These are phyloP conservation scores for Abscondita cerata DNA, from an alignment of 2,888 invertebrate species.

Conservation along the genomic window DNA sequence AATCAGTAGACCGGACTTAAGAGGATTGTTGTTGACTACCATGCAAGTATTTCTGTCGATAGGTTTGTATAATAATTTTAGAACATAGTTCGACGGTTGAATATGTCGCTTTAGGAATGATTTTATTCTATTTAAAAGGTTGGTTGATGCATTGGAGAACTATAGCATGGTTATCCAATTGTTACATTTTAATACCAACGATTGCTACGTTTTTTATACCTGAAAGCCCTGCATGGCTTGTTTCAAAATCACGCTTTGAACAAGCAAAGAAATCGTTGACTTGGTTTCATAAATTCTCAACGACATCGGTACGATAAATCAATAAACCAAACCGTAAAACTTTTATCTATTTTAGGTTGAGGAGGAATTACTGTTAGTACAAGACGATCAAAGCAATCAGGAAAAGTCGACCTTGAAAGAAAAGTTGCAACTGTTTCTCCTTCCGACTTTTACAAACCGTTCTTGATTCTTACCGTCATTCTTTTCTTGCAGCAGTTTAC, in stretches of 20 bases:
- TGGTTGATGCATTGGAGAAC: constrained; percentile 62
- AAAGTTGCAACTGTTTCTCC: constrained; percentile 59
- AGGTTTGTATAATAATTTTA: not conserved
- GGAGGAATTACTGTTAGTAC: constrained; percentile 61
- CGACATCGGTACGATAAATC: constrained; percentile 55
- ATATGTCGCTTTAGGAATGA: constrained; percentile 48
- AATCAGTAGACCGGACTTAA: constrained; percentile 63
- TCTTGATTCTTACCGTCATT: constrained; percentile 62
- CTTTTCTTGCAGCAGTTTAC: constrained; percentile 68
- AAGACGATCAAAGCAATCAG: constrained; percentile 61
- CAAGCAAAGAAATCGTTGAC: constrained; percentile 61
- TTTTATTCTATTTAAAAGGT: constrained; percentile 61
- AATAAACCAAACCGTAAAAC: not conserved
- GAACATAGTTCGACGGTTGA: no score
- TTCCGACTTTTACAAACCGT: constrained; percentile 67
- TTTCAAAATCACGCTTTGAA: constrained; percentile 61
- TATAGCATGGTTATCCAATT: constrained; percentile 62
- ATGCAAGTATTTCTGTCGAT: not conserved
- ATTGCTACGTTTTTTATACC: constrained; percentile 61
- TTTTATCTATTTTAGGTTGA: constrained; percentile 56
- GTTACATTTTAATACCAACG: constrained; percentile 61
- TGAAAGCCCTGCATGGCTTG: constrained; percentile 66
- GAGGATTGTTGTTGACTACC: constrained; percentile 59
- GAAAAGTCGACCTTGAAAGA: constrained; percentile 50
- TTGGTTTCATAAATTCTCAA: constrained; percentile 52